Base-by-base conservation (phyloP, 1,140 invertebrate species). In the Zophobas morio region DNA sequence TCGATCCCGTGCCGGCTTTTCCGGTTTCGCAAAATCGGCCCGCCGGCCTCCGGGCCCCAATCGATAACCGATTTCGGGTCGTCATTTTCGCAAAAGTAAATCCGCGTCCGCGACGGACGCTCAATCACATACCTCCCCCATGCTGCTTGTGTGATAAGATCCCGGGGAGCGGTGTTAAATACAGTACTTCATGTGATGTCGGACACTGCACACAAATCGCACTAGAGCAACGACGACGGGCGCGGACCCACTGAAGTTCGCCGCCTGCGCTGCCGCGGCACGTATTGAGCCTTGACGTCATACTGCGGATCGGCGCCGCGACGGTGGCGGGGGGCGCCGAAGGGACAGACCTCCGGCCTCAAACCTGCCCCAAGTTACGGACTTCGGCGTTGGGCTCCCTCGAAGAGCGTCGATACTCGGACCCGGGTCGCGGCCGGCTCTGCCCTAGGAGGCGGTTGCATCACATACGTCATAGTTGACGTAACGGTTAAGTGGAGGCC, bases 241-340 rank as follows among this genome's bases (percentile, higher is more conserved):
- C 84, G 83, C 82, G 83, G 82, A 83, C 83, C 80, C 81, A 84
- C 84, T 84, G 78, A 76, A 82, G 70, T 75, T 74, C 75, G 77
- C 78, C 74, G 75, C 76, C 78, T 84, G 83, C 83, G 84, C 84
- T 79, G 81, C 75, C 83, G 82, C 82, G 81, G 81, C 77, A 80
- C 76, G 78, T 83, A 84, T 85, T 80, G 84, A 84, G 82, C 83
- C 75, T 79, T 84, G 82, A 85, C 84, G 84, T 85, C 84, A 85
- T 81, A 85, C 84, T 85, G 84, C 84, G 84, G 84, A 84, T 80
- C 81, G 78, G 77, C 79, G 79, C 79, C 81, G 79, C 72, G 76
- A 77, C 80, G 79, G 47, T 57, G 56, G 51, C 51, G 76, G 73
- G 80, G 78, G 76, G 71, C 51, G 77, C 56, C 74, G 75, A 66